Conservation (phyloP, 2,888 invertebrate species). For the Mythimna loreyi region DNA sequence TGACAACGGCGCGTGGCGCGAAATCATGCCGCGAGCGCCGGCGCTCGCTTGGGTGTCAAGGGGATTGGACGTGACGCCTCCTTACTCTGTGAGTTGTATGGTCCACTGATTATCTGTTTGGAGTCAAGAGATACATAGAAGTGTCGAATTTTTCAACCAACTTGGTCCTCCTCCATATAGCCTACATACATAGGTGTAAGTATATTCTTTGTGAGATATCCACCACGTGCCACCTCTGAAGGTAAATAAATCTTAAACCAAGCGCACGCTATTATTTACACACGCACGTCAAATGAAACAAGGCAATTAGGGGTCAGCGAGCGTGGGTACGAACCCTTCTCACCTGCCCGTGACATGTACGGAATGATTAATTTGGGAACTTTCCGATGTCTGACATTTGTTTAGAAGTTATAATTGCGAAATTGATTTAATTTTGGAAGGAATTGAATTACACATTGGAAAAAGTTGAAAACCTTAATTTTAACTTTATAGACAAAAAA, state of each 20-base stretch:
- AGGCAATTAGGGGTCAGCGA: slow-evolving; percentile 56
- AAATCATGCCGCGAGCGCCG: too few relatives aligned
- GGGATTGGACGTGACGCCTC: too few relatives aligned
- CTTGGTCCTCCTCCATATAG: neutral
- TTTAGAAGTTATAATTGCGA: slow-evolving; percentile 38
- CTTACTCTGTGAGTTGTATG: too few relatives aligned
- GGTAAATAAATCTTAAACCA: slow-evolving; percentile 36
- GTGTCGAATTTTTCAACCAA: too few relatives aligned
- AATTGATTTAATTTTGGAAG: neutral
- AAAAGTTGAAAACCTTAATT: neutral
- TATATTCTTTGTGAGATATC: neutral
- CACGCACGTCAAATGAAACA: slow-evolving; percentile 37
- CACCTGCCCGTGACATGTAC: slow-evolving; percentile 59
- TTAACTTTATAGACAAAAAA: neutral
- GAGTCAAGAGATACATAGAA: too few relatives aligned
- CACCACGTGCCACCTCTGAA: neutral
- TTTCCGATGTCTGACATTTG: slow-evolving; percentile 51
- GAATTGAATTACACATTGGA: neutral
- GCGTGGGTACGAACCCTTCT: slow-evolving; percentile 53
- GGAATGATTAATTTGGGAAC: slow-evolving; percentile 61
- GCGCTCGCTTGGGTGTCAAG: too few relatives aligned
- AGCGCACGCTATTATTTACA: slow-evolving; percentile 41
- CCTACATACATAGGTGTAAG: neutral
- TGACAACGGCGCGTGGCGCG: too few relatives aligned
- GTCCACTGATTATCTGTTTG: too few relatives aligned